Evolutionary conservation across 2,113 vertebrate genomes (phyloP), one percentile per base, ranked within the genome.

Genomic region (Lamprotornis superbus): DNA sequence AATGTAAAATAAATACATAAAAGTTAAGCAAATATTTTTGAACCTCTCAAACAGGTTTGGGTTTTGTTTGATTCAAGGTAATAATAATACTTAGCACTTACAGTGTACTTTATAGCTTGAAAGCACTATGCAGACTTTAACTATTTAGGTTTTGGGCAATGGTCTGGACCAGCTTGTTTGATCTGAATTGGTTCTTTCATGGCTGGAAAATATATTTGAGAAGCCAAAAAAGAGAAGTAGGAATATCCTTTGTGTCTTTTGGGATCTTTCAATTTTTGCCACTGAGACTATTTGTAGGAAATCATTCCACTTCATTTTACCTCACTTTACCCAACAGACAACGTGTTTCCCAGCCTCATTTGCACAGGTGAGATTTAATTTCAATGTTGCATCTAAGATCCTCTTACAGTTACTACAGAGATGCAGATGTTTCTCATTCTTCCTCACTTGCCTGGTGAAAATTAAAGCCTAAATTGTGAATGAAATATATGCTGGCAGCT

Each of bases 21-120:
- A 95, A 95, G 85, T 95, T 96, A 95, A 96, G 92, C 92, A 96
- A 96, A 96, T 97, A 96, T 97, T 97, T 96, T 97, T 89, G 12
- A 94, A 96, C 85, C 79, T 90, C 76, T 94, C 13, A 5, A 84
- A 75, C 88, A 95, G 90, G 56, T 90, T 96, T 90, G 90, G 64
- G 69, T 92, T 97, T 93, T 96, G 76, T 96, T 96, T 97, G 88
- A 93, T 93, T 96, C 94, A 84, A 81, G 81, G 90, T 78, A 95
- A 93, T 95, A 95, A 94, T 96, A 97, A 87, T 89, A 96, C 76
- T 94, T 96, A 94, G 83, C 90, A 95, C 94, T 96, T 96, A 87
- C 0, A 68, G 68, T 33, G 73, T 71, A 92, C 44, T 96, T 97
- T 93, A 87, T 90, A 78, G n/a, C 55, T 82, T 95, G 68, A 96